phyloP scores from a whole-genome alignment of 2,113 vertebrate genomes.

The Cathartes aura region DNA sequence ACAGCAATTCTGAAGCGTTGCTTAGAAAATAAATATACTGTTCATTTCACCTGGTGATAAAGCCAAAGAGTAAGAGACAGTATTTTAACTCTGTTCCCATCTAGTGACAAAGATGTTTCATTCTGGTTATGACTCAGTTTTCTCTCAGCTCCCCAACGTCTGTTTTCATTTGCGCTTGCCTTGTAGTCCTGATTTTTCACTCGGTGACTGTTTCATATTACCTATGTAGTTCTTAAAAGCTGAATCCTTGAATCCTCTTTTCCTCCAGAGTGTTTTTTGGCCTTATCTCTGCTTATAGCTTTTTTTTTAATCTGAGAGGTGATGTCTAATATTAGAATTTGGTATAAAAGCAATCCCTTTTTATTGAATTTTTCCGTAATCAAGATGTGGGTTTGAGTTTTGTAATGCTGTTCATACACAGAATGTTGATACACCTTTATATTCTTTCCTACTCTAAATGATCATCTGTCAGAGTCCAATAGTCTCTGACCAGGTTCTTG shows the following conservation, averaged over 20 bases:
- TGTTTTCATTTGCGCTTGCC: not conserved
- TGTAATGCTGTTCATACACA: not conserved
- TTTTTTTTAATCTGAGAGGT: not conserved
- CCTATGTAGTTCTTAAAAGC: not conserved
- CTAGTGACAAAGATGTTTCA: not conserved
- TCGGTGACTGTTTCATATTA: not conserved
- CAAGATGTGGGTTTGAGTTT: not conserved
- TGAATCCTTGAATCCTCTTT: not conserved
- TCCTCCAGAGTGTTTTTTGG: not conserved
- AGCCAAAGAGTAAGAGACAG: not conserved
- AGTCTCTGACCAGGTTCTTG: not conserved
- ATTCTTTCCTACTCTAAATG: not conserved
- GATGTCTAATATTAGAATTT: not conserved
- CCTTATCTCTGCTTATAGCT: not conserved
- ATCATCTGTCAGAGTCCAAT: not conserved
- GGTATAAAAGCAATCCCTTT: not conserved
- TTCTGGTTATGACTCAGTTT: not conserved
- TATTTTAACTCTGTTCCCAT: not conserved
- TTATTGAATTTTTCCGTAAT: not conserved
- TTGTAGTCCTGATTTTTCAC: not conserved
- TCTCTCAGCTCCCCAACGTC: not conserved
- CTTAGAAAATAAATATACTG: not conserved
- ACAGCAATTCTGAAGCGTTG: not conserved
- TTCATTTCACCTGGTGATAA: not conserved
- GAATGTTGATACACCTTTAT: not conserved